These are phyloP conservation scores for Etheostoma nigrum DNA, from an alignment of 2,797 vertebrate species.

Conservation along the genomic window DNA sequence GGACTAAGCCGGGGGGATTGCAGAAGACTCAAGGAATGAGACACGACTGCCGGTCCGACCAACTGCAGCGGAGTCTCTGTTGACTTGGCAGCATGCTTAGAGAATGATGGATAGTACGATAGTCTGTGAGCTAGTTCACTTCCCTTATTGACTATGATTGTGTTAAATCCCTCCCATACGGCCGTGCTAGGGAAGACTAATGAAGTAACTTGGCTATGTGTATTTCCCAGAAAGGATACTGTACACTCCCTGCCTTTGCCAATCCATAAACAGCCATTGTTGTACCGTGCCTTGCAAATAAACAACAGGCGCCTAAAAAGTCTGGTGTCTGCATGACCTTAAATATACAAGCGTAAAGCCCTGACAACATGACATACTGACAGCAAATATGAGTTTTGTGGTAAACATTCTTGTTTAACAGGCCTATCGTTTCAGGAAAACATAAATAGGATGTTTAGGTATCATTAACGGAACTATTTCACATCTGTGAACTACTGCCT, in stretches of 20 bases:
- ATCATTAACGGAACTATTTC: slow-evolving; percentile 55
- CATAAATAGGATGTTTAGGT: slow-evolving; percentile 62
- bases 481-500: slow-evolving; percentile 45
- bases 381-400: slow-evolving; percentile 33
- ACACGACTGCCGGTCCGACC: slow-evolving; percentile 44
- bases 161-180: slow-evolving; percentile 61
- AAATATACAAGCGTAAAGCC: slow-evolving; percentile 48
- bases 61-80: slow-evolving; percentile 28
- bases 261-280: slow-evolving; percentile 76
- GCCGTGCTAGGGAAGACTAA: slow-evolving; percentile 52
- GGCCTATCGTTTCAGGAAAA: slow-evolving; percentile 53
- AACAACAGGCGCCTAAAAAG: slow-evolving; percentile 64
- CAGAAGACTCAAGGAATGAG: slow-evolving; percentile 61
- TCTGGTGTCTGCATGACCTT: slow-evolving; percentile 49
- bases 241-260: slow-evolving; percentile 67
- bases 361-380: slow-evolving; percentile 26
- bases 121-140: slow-evolving; percentile 59
- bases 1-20: slow-evolving; percentile 63
- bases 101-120: slow-evolving; percentile 61
- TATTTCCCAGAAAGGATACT: slow-evolving; percentile 74
- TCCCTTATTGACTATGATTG: slow-evolving; percentile 74
- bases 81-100: slow-evolving; percentile 51
- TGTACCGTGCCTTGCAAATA: slow-evolving; percentile 65
- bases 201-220: slow-evolving; percentile 67
- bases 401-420: slow-evolving; percentile 61